Evolutionary conservation across 2,113 vertebrate species (phyloP), one percentile per base, ranked within the genome.

Genomic region (Phylloscopus trochilus): DNA sequence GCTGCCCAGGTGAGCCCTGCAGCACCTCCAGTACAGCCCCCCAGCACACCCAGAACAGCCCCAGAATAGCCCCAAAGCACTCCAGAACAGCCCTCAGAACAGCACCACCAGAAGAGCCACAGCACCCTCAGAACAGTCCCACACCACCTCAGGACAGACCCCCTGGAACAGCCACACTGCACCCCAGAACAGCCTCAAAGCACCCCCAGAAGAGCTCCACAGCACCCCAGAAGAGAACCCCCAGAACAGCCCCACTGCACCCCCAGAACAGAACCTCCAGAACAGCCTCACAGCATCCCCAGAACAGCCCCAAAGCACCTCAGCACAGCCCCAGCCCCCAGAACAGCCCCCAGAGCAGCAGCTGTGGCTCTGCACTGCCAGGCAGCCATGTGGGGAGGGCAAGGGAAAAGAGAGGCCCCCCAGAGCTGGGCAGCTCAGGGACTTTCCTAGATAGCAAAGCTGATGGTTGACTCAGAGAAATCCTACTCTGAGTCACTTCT

Each of bases 341-440:
- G 31, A 33, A 21, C 55, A 20, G 18, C 33, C 58, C n/a, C 58
- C 55, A 15, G 31, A 33, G 13, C 55, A 20, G 18, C 33, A n/a
- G n/a, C n/a, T n/a, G n/a, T n/a, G 21, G 19, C n/a, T 23, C 0
- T 8, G 77, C 56, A 26, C 13, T 23, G 43, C 53, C 83, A 9
- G 28, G 53, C 77, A 47, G 26, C 39, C n/a, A 6, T 1, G 0
- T 7, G 13, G 22, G 8, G 16, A 23, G 33, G 33, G 20, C 1
- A 6, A 22, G 37, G 56, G 24, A 53, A 49, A 39, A 0, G 10
- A 56, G 37, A 31, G 33, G 7, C 19, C 30, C 17, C 19, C 19
- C 10, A 11, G 28, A 67, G 13, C 10, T 11, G 19, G 24, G 28
- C 3, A 13, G 13, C 27, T 53, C 78, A 41, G 44, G 20, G 66